phyloP scores from a whole-genome alignment of 1,140 invertebrate species.

The Gryon sp. region DNA sequence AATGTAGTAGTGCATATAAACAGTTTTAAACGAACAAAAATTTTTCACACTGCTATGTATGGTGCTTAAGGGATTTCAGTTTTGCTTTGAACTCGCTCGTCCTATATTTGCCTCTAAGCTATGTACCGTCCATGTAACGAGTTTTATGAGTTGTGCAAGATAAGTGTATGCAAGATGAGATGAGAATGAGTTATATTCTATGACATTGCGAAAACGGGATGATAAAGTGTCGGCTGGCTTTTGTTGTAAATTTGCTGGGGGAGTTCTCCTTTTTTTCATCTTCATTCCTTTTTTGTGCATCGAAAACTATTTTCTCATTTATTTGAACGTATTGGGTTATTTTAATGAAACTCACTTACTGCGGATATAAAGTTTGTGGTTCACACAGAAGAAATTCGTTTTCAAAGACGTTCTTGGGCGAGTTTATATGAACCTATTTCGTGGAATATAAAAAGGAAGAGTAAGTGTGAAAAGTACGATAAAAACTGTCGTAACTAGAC shows the following conservation, averaged over 20 bases:
- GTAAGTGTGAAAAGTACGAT: no score
- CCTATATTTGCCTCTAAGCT: constrained; percentile 61
- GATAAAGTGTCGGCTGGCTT: constrained; percentile 56
- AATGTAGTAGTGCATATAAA: no score
- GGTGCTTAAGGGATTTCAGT: constrained; percentile 53
- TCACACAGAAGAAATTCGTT: constrained; percentile 4
- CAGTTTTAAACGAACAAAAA: constrained; percentile 35
- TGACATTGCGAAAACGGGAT: constrained; percentile 62
- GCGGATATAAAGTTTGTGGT: not conserved
- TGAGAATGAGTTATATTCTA: constrained; percentile 63
- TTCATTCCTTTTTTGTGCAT: constrained; percentile 54
- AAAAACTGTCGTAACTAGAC: no score
- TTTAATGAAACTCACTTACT: constrained; percentile 47
- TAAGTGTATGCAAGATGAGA: constrained; percentile 64
- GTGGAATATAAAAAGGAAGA: no score
- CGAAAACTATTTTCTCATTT: constrained; percentile 51
- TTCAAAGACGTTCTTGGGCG: constrained; percentile 9
- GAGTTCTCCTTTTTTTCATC: no score
- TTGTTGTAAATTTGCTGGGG: constrained; percentile 53
- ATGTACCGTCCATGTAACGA: constrained; percentile 61
- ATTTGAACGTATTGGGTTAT: constrained; percentile 41
- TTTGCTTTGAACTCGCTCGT: constrained; percentile 21
- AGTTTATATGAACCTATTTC: no score
- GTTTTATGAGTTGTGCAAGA: constrained; percentile 68
- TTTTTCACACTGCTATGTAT: constrained; percentile 32